Base-by-base conservation (phyloP, 2,797 vertebrate species). In the Argya squamiceps region DNA sequence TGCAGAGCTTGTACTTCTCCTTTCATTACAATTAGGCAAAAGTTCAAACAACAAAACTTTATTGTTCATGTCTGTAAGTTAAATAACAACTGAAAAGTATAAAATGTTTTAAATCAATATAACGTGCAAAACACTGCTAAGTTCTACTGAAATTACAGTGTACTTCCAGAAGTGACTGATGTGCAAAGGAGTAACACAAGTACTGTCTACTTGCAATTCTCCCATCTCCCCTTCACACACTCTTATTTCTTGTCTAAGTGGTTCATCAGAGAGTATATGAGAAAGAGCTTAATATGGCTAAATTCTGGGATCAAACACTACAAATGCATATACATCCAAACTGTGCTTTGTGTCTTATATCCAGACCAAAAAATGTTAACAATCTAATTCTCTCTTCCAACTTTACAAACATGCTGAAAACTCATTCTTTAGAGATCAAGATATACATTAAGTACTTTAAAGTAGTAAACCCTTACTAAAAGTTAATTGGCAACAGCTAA, bases 21-120 rank as follows among this genome's bases (percentile, higher is more conserved):
- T 96, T 96, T 94, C 89, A 82, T 64, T 74, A 91, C 74, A 89
- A 87, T 83, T 32, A 89, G 49, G 56, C 81, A 93, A 60, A 93
- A 92, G 49, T 93, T 96, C 86, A 97, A 95, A 91, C 36, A 93
- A 87, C 84, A 88, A 56, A 95, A 92, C n/a, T 91, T 92, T 77
- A 93, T 19, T 76, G 77, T 82, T 92, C 84, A 9, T 39, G 55
- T 73, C 69, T 88, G 20, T 68, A 84, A 95, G 39, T 93, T 87
- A 93, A 95, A 73, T 56, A 96, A 95, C 53, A 53, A 84, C 26
- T 69, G 65, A 32, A 43, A 84, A 93, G 23, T 69, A 82, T 24
- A 84, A 73, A 78, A 75, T 59, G 26, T 63, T 94, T 87, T 59
- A 76, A 95, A 91, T 52, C 36, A 59, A 70, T 44, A 5, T 27